Evolutionary conservation across 1,140 invertebrate species (phyloP), one percentile per base, ranked within the genome.

Genomic region (Ylistrum balloti): DNA sequence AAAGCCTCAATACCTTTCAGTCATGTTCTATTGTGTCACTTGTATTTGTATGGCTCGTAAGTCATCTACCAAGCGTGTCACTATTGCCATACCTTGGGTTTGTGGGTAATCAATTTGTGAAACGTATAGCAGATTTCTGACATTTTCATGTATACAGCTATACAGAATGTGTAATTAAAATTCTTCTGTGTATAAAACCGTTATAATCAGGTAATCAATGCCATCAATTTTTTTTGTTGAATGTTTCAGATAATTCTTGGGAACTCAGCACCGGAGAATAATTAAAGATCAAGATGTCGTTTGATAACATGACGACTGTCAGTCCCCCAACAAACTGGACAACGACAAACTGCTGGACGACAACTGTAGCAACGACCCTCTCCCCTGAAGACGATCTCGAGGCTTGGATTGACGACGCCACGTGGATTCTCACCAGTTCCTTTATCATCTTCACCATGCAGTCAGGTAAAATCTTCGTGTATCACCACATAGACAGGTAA

Each of bases 391-490:
- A 88, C 33, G 22, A 17, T 28, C 35, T 86, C 10, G 88, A 89
- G 33, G 88, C 88, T 32, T 89, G 88, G 88, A 89, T 89, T 41
- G 98, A 99, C 96, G 98, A 99, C 93, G 98, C 98, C 17, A 98
- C 98, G 92, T 99, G 98, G 98, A 98, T 99, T 86, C 97, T 99
- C 32, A 98, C 98, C 0, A 98, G 98, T 87, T 98, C 98, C 0
- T 99, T 99, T 95, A 99, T 99, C 91, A 99, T 99, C 90, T 99
- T 99, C 95, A 99, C 98, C 0, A 99, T 99, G 99, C 98, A 99
- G 97, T 99, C 98, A 92, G 98, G 98, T 98, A 45, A 45, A 38
- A 38, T 38, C 35, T 38, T 38, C 5, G 13, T 13, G 13, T 7
- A 13, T 38, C 35, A 38, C 35, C 35, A 38, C 13, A 38, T 13